Conservation (phyloP, 2,113 vertebrate genomes). For the Cinclus mexicanus region DNA sequence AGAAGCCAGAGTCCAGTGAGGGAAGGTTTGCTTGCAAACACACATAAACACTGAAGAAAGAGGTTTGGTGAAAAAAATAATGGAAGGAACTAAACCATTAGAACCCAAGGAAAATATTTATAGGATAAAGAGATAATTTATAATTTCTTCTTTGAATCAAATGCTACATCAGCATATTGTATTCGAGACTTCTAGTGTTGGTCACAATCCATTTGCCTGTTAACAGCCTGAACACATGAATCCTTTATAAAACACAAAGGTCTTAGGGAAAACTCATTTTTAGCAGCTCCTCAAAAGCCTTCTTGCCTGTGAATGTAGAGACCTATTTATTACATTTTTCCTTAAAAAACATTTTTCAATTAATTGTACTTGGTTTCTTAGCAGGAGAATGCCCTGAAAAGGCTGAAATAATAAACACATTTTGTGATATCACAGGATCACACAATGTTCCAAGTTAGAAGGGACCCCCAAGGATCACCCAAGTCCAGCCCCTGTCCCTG, state of each 20-base stretch:
- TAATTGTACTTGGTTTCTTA: neutral
- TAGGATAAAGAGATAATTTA: neutral
- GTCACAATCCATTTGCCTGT: neutral
- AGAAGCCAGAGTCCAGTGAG: slow-evolving; percentile 14
- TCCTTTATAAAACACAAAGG: neutral
- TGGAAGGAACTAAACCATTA: neutral
- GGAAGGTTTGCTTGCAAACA: neutral
- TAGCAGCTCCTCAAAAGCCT: neutral
- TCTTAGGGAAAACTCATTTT: neutral
- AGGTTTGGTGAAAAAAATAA: neutral
- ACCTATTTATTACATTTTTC: neutral
- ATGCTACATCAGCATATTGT: neutral
- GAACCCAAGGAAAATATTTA: neutral
- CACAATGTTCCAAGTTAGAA: fast-evolving
- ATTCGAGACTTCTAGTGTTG: neutral
- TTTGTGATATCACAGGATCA: neutral
- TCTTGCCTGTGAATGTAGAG: neutral
- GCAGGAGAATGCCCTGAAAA: neutral
- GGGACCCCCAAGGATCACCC: fast-evolving
- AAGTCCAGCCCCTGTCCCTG: fast-evolving
- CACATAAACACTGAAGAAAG: neutral
- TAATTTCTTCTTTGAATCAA: neutral
- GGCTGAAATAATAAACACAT: neutral
- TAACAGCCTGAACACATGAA: neutral
- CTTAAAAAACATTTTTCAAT: neutral